Percentiles rank a stretch among this genome's conserved stretches.
Evolutionary conservation across 2,113 vertebrate species (phyloP).

Genomic region (Clarias gariepinus): DNA sequence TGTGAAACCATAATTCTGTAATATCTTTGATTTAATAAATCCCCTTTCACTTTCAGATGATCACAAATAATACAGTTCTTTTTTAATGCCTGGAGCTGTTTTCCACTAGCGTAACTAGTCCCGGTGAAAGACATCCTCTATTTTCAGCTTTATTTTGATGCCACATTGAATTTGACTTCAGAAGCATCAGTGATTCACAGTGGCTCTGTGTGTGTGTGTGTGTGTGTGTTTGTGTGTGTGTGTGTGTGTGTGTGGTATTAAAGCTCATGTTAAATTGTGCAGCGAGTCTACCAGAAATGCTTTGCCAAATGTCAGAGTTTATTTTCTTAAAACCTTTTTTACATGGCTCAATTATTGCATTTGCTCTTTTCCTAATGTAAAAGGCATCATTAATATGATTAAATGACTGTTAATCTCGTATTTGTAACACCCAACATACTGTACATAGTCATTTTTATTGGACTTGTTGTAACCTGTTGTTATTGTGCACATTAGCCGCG

Average conservation of each 20-base stretch:
- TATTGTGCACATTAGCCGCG: neutral
- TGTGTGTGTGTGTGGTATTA: too few relatives aligned
- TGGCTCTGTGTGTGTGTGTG: neutral
- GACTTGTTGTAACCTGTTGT: neutral
- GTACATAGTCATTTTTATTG: too few relatives aligned
- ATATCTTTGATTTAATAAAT: conserved; percentile 28
- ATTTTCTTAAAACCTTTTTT: neutral
- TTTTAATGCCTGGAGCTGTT: neutral
- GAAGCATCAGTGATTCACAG: conserved; percentile 14
- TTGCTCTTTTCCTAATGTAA: neutral
- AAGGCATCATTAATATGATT: neutral
- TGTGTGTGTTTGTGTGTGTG: neutral
- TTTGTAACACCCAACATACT: neutral
- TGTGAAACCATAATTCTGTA: conserved; percentile 9
- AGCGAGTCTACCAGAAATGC: neutral
- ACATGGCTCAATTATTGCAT: neutral
- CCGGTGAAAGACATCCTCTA: conserved; percentile 2
- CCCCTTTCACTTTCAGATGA: neutral
- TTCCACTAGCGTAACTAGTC: neutral
- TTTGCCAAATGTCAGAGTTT: conserved; percentile 35
- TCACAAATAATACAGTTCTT: neutral
- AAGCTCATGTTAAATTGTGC: conserved; percentile 22
- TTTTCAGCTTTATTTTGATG: conserved; percentile 31
- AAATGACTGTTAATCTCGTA: neutral
- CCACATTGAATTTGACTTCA: neutral